Conservation (phyloP, 2,888 invertebrate species). For the Lagria hirta region DNA sequence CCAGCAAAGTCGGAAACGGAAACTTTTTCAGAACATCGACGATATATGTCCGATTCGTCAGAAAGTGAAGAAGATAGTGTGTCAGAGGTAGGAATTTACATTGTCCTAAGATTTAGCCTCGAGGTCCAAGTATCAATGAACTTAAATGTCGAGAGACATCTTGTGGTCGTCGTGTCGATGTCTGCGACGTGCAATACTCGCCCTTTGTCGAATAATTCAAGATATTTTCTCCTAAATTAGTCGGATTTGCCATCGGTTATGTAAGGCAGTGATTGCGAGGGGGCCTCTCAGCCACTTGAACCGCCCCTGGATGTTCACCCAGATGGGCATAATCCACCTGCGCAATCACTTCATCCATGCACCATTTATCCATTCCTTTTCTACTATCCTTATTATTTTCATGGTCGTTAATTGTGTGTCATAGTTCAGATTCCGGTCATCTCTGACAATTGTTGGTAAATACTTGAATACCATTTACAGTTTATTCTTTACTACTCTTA, state of each 20-base stretch:
- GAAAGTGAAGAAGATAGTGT: slow-evolving; percentile 96
- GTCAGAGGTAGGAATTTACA: slow-evolving; percentile 77
- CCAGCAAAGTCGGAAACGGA: slow-evolving; percentile 84
- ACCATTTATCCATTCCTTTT: too few relatives aligned
- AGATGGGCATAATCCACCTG: slow-evolving; percentile 21
- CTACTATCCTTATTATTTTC: slow-evolving; percentile 23
- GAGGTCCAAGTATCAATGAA: slow-evolving; percentile 58
- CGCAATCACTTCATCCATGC: slow-evolving; percentile 22
- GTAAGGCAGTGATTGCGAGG: too few relatives aligned
- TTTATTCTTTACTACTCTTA: too few relatives aligned
- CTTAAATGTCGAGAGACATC: slow-evolving; percentile 64
- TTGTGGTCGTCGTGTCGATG: slow-evolving; percentile 57
- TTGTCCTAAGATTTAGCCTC: slow-evolving; percentile 45
- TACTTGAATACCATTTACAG: too few relatives aligned
- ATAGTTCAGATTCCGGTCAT: slow-evolving; percentile 30
- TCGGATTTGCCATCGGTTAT: background rate
- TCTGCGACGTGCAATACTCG: slow-evolving; percentile 27
- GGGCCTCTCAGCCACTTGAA: too few relatives aligned
- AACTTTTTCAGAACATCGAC: slow-evolving; percentile 82
- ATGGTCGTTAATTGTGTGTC: slow-evolving; percentile 26
- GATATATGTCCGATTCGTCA: slow-evolving; percentile 91
- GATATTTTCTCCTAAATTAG: too few relatives aligned
- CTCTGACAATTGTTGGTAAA: too few relatives aligned
- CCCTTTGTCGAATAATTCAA: slow-evolving; percentile 6
- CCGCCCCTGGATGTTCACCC: slow-evolving; percentile 7